Evolutionary conservation across 1,140 invertebrate genomes (phyloP), one percentile per base, ranked within the genome.

Genomic region (Aphidius gifuensis): DNA sequence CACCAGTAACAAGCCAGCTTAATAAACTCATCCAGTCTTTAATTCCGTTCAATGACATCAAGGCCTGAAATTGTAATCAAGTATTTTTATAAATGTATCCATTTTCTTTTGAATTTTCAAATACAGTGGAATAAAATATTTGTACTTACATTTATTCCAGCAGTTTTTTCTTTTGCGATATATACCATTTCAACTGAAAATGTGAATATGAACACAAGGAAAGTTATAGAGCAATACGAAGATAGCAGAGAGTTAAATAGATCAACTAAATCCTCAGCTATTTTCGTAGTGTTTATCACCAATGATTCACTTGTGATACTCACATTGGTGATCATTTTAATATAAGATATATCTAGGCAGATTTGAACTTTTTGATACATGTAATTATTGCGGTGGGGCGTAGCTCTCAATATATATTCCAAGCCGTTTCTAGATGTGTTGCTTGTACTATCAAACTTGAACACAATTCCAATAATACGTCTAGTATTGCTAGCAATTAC

Each of bases 31-130:
- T 69, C 58, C 64, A 64, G 9, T 66, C 69, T 62, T 69, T 72
- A 1, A 79, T 76, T 40, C 79, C 78, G 62, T 80, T 81, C 68
- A 80, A 76, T 42, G 72, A 64, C 78, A 81, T 80, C 49, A 81
- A 23, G 3, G 68, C 76, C 77, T 80, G 40, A 71, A n/a, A n/a
- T n/a, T n/a, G n/a, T n/a, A n/a, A n/a, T n/a, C n/a, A n/a, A n/a
- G n/a, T n/a, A n/a, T n/a, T n/a, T n/a, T n/a, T n/a, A n/a, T n/a
- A n/a, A n/a, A n/a, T n/a, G n/a, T n/a, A n/a, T n/a, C n/a, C n/a
- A n/a, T n/a, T n/a, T 23, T 23, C 3, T 23, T 23, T 23, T 23
- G n/a, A n/a, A n/a, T n/a, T n/a, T n/a, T n/a, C n/a, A n/a, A n/a
- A n/a, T n/a, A n/a, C n/a, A n/a, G n/a, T n/a, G n/a, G n/a, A n/a